Percentiles rank a stretch among this genome's conserved stretches.
Conservation (phyloP, 2,888 invertebrate species). For the Cyclophora albipunctata region DNA sequence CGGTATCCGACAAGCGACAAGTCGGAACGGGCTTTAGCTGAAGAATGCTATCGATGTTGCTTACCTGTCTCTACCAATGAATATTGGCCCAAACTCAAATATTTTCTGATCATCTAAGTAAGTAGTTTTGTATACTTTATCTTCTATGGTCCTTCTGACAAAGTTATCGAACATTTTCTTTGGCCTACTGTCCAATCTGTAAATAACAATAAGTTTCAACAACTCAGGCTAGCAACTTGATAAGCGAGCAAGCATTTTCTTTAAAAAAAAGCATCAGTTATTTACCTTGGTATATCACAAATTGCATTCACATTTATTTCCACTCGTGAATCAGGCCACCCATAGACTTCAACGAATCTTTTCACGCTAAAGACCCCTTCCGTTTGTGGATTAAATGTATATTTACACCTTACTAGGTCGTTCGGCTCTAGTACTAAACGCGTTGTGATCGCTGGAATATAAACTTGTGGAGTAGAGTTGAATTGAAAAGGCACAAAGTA, state of each 20-base stretch:
- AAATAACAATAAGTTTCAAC: slow-evolving; percentile 9
- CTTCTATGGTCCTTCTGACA: slow-evolving; percentile 50
- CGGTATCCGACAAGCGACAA: too few species aligned
- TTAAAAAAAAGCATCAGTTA: background rate
- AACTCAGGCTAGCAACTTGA: background rate
- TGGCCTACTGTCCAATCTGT: slow-evolving; percentile 61
- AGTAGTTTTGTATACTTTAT: slow-evolving; percentile 52
- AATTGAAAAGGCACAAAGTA: too few species aligned
- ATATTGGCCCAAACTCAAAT: slow-evolving; percentile 67
- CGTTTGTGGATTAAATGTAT: slow-evolving; percentile 52
- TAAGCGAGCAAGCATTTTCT: background rate
- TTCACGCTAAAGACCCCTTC: slow-evolving; percentile 58
- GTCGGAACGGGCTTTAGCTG: too few species aligned
- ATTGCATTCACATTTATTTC: slow-evolving; percentile 51
- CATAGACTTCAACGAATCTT: slow-evolving; percentile 59
- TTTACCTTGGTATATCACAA: slow-evolving; percentile 61
- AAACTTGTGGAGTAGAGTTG: background rate
- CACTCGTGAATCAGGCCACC: slow-evolving; percentile 62
- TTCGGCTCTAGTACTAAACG: slow-evolving; percentile 55
- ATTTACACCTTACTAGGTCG: slow-evolving; percentile 62
- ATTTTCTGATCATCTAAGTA: slow-evolving; percentile 60
- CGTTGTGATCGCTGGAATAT: slow-evolving; percentile 30
- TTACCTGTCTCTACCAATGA: slow-evolving; percentile 51
- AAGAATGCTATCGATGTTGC: too few species aligned
- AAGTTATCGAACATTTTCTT: slow-evolving; percentile 68